Evolutionary conservation across 2,888 invertebrate genomes (phyloP).

Genomic region (Hemithea aestivaria): DNA sequence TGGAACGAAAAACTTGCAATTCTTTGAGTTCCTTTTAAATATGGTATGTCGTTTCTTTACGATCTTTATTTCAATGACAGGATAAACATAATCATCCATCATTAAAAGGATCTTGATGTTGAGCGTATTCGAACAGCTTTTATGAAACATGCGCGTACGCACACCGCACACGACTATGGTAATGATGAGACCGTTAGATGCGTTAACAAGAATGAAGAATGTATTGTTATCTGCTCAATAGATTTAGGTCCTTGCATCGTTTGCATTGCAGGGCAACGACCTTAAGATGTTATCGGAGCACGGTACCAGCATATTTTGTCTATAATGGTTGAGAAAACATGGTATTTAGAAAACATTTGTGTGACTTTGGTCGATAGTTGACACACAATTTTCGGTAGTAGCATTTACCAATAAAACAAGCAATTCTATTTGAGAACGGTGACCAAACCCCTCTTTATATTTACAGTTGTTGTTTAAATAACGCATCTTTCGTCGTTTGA

Average conservation of each 20-base stretch:
- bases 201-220: constrained; percentile 17
- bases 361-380: neutral
- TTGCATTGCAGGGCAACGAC: constrained; percentile 11
- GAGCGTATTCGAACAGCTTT: constrained; percentile 4
- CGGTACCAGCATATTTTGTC: neutral
- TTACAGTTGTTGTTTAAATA: too few relatives aligned
- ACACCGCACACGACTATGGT: constrained; percentile 3
- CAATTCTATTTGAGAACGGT: constrained; percentile 16
- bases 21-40: constrained; percentile 29
- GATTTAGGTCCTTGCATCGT: constrained; percentile 17
- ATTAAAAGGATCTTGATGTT: constrained; percentile 9
- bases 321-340: constrained; percentile 1
- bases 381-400: too few relatives aligned
- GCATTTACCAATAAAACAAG: constrained; percentile 13
- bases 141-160: constrained; percentile 7
- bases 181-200: constrained; percentile 14
- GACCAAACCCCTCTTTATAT: constrained; percentile 13
- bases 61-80: constrained; percentile 11
- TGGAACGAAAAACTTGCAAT: constrained; percentile 15
- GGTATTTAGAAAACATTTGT: neutral
- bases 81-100: constrained; percentile 4
- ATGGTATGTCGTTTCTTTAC: constrained; percentile 14
- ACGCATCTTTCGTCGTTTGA: neutral
- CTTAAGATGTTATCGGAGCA: constrained; percentile 12
- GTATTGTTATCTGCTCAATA: constrained; percentile 17